phyloP scores from a whole-genome alignment of 2,113 vertebrate genomes.

The Nothoprocta perdicaria region DNA sequence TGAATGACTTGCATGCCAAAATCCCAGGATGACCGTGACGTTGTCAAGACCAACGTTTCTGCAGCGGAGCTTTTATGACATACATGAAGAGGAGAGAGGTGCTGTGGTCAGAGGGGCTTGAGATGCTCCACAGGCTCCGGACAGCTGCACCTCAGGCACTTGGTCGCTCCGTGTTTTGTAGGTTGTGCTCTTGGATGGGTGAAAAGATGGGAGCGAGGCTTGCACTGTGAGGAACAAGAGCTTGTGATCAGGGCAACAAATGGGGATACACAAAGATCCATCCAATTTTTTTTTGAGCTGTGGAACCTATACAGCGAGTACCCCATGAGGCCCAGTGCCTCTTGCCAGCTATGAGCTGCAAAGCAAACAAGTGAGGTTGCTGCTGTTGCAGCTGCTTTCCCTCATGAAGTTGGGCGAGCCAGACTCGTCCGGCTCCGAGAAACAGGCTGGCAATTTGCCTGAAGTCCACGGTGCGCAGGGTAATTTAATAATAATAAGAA shows the following conservation, averaged over 20 bases:
- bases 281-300: neutral
- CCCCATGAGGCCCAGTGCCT: neutral
- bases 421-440: neutral
- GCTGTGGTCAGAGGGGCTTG: neutral
- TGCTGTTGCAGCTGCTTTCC: constrained; percentile 34
- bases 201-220: neutral
- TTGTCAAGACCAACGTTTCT: neutral
- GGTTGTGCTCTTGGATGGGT: neutral
- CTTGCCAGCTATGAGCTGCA: constrained; percentile 3
- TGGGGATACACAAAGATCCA: neutral
- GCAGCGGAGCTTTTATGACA: neutral
- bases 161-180: neutral
- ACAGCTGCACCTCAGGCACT: neutral
- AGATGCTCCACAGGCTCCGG: neutral
- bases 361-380: constrained; percentile 28
- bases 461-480: neutral
- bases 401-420: constrained; percentile 1
- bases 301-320: neutral
- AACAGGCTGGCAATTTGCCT: neutral
- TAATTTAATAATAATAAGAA: constrained; percentile 20
- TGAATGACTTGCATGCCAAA: neutral
- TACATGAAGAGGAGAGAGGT: neutral
- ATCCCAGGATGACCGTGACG: neutral
- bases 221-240: neutral
- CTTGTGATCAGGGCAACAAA: neutral